Percentiles rank a stretch among this genome's conserved stretches.
These are phyloP conservation scores for Drosophila tristis DNA, from an alignment of 1,140 invertebrate species.

Conservation along the genomic window DNA sequence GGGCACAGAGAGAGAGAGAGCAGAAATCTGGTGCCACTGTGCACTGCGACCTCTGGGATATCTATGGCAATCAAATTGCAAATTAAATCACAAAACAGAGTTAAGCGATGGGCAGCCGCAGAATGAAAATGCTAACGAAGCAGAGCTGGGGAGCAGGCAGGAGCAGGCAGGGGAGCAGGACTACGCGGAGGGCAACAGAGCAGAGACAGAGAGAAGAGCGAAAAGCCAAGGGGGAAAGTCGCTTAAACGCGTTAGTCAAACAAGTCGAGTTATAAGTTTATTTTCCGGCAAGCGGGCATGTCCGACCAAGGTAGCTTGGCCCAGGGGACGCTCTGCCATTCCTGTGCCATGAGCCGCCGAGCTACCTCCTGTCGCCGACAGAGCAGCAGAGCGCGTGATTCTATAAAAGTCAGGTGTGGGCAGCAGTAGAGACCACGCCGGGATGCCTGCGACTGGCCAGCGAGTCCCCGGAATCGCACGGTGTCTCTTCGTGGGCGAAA, in stretches of 20 bases:
- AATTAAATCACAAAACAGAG: conserved; percentile 72
- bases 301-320: conserved; percentile 60
- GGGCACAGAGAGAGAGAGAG: background rate
- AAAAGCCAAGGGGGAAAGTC: conserved; percentile 49
- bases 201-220: conserved; percentile 1
- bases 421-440: background rate
- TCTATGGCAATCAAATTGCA: conserved; percentile 81
- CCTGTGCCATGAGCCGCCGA: background rate
- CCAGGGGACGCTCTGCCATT: conserved; percentile 7
- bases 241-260: conserved; percentile 82
- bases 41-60: conserved; percentile 57
- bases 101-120: conserved; percentile 21
- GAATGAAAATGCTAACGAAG: conserved; percentile 26
- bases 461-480: conserved; percentile 10
- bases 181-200: conserved; percentile 8
- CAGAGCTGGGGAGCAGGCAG: conserved; percentile 23
- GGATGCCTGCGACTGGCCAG: background rate
- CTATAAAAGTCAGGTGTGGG: conserved; percentile 66
- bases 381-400: conserved; percentile 72
- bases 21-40: conserved; percentile 12
- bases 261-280: conserved; percentile 82
- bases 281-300: conserved; percentile 79
- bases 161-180: conserved; percentile 1
- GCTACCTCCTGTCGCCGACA: conserved; percentile 51
- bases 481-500: conserved; percentile 14